These are phyloP conservation scores for Lasioglossum vierecki DNA, from an alignment of 2,888 invertebrate species.

Conservation along the genomic window DNA sequence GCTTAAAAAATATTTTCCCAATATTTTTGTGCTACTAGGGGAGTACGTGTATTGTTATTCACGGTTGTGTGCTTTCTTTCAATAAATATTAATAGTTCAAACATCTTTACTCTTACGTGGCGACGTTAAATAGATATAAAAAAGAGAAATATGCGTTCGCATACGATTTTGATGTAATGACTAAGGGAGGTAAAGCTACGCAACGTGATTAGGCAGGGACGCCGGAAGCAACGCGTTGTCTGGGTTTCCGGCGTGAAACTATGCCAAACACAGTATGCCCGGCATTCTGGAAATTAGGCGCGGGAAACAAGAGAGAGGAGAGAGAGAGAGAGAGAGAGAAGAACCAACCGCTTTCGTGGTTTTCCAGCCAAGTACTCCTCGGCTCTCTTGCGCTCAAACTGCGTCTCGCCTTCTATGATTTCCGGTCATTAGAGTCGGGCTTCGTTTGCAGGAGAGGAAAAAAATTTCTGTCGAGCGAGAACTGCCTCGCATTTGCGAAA, in stretches of 20 bases:
- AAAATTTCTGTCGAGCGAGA: background rate
- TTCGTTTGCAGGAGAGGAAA: background rate
- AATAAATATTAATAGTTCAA: too few relatives aligned
- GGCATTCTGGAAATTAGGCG: slow-evolving; percentile 28
- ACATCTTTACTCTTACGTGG: too few relatives aligned
- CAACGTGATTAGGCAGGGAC: slow-evolving; percentile 10
- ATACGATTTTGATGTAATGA: background rate
- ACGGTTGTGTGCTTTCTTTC: too few relatives aligned
- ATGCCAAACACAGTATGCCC: background rate
- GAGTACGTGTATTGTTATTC: too few relatives aligned
- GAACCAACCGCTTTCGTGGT: slow-evolving; percentile 33
- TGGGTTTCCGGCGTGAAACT: slow-evolving; percentile 16
- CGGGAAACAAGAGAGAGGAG: background rate
- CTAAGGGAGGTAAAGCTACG: background rate
- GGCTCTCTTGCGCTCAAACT: slow-evolving; percentile 6
- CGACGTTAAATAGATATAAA: too few relatives aligned
- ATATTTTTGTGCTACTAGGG: too few relatives aligned
- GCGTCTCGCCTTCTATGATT: slow-evolving; percentile 19
- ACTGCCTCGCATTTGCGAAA: background rate
- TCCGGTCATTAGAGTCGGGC: background rate
- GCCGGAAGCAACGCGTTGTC: background rate
- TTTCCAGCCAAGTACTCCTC: slow-evolving; percentile 31
- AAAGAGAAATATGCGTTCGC: background rate
- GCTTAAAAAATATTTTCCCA: too few relatives aligned
- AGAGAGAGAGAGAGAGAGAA: background rate